A percentile compares a stretch with the other conserved stretches of the same genome.
phyloP scores from a whole-genome alignment of 2,113 vertebrate species.

The Phoxinus phoxinus region DNA sequence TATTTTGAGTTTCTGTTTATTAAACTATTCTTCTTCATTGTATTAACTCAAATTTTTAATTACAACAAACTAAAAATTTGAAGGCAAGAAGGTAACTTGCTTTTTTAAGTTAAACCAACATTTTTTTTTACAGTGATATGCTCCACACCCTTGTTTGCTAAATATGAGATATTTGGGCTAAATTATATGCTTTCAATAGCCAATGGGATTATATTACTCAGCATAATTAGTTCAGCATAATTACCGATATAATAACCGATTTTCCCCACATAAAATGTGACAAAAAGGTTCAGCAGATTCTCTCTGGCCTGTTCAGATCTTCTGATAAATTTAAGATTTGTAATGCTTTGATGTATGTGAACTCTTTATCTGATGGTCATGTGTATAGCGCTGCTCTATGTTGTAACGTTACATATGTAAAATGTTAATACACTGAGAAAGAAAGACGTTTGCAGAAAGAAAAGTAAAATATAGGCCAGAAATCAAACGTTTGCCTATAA shows the following conservation, averaged over 20 bases:
- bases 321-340: background rate
- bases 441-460: background rate
- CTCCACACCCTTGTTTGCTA: background rate
- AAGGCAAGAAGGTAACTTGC: no score
- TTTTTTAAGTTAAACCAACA: no score
- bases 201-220: background rate
- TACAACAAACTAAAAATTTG: no score
- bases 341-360: background rate
- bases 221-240: background rate
- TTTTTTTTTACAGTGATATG: no score
- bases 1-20: no score
- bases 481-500: conserved; percentile 29
- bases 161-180: background rate
- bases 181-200: background rate
- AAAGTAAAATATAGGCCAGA: background rate
- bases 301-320: background rate
- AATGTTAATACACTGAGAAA: background rate
- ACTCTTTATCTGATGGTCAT: background rate
- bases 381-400: background rate
- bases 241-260: background rate
- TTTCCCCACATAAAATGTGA: background rate
- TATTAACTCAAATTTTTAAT: no score
- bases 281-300: background rate
- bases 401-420: background rate
- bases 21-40: no score